Percentiles rank a stretch among this genome's conserved stretches.
Evolutionary conservation across 1,140 invertebrate species (phyloP).

Genomic region (Ephestia elutella): DNA sequence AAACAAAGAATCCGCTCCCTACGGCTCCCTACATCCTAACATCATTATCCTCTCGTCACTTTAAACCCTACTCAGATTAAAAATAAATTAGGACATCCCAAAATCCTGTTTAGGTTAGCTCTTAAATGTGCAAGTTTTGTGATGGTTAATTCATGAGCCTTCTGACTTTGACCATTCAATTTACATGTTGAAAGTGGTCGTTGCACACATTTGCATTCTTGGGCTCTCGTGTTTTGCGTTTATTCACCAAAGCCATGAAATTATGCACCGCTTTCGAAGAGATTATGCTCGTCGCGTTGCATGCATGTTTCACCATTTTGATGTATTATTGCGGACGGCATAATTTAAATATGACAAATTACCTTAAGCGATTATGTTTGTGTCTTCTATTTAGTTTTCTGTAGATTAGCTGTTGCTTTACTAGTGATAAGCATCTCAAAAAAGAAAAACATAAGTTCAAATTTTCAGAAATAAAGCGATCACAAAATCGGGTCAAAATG

Average conservation of each 20-base stretch:
- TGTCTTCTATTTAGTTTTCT: background rate
- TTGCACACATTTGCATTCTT: conserved; percentile 52
- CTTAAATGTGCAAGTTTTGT: conserved; percentile 54
- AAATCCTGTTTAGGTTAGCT: conserved; percentile 37
- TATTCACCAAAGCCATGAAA: conserved; percentile 24
- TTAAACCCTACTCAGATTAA: conserved; percentile 34
- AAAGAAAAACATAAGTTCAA: too few species aligned
- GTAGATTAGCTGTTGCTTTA: background rate
- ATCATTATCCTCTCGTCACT: conserved; percentile 33
- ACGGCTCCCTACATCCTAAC: conserved; percentile 16
- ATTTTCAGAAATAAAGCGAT: background rate
- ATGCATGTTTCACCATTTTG: background rate
- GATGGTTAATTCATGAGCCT: conserved; percentile 62
- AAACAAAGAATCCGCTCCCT: conserved; percentile 26
- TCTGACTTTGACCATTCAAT: conserved; percentile 59
- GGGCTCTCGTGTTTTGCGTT: conserved; percentile 43
- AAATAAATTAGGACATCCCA: conserved; percentile 54
- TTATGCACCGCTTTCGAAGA: conserved; percentile 22
- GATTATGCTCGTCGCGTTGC: conserved; percentile 17
- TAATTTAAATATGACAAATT: background rate
- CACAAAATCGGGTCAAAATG: conserved; percentile 19
- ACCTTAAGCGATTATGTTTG: background rate
- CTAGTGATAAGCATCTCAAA: too few species aligned
- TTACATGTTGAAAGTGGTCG: conserved; percentile 58
- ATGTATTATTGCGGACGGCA: background rate